Evolutionary conservation across 1,140 invertebrate species (phyloP), one percentile per base, ranked within the genome.

Genomic region (Atta cephalotes): DNA sequence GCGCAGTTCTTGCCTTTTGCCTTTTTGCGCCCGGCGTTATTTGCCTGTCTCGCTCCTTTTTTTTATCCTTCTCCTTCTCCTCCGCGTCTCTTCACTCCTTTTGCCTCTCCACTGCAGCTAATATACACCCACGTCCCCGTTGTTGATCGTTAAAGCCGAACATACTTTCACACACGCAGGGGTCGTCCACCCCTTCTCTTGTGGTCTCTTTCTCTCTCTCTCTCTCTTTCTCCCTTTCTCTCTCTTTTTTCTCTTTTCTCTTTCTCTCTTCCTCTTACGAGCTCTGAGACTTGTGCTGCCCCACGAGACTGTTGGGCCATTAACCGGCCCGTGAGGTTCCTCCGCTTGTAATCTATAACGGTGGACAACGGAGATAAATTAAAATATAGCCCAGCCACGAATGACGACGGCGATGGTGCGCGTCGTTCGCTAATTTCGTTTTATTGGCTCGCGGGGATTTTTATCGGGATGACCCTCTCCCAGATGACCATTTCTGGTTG

Each of bases 1-100:
- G 79, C 68, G 51, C 72, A 68, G 80, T 91, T 87, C 85, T 86
- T 74, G 63, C 56, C 58, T 80, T 71, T 85, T 84, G 86, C 88
- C 86, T 91, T 91, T 92, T 91, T 92, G 86, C 85, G 86, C 88
- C 88, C 88, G 82, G 82, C 90, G 90, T 92, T 93, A 92, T 93
- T 93, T 93, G 88, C 92, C 90, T 92, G 90, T 89, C 88, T 88
- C 89, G 81, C 80, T 88, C 85, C 71, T 81, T 85, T 66, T 62
- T 86, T 72, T 86, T 56, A 14, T 58, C 49, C 28, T 28, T 10
- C 56, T 45, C 35, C 21, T 39, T 3, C 58, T 31, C 9, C 28
- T 28, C 45, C 84, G 58, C 63, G 39, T 66, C 71, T 81, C 25
- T 51, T 28, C 86, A 51, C 49, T 56, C 9, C 49, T 63, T 74